phyloP scores from a whole-genome alignment of 2,797 vertebrate genomes.

The Acestrorhynchus altus region DNA sequence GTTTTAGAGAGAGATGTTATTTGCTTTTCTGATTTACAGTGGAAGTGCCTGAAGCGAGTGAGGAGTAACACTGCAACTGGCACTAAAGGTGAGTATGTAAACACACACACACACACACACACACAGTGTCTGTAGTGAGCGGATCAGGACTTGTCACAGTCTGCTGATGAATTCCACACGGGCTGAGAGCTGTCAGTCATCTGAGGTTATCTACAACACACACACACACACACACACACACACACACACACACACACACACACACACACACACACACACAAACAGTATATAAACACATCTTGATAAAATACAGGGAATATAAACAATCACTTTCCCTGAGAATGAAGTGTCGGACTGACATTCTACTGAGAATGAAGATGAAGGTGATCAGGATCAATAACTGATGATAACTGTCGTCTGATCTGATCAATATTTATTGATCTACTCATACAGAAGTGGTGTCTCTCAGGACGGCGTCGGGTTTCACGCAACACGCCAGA shows the following conservation, averaged over 20 bases:
- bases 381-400: too few species aligned
- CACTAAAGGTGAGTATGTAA: slow-evolving; percentile 18
- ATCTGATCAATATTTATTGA: too few species aligned
- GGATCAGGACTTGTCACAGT: slow-evolving; percentile 47
- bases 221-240: slow-evolving; percentile 43
- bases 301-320: too few species aligned
- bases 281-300: too few species aligned
- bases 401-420: too few species aligned
- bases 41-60: slow-evolving; percentile 33
- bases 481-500: too few species aligned
- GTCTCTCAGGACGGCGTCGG: too few species aligned
- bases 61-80: slow-evolving; percentile 37
- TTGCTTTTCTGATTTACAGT: slow-evolving; percentile 42
- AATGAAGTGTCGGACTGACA: too few species aligned
- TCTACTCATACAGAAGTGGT: too few species aligned
- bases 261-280: not conserved
- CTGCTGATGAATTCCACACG: slow-evolving; percentile 55
- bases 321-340: too few species aligned
- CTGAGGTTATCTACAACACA: slow-evolving; percentile 56
- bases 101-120: not conserved
- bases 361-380: too few species aligned
- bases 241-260: slow-evolving; percentile 20
- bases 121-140: slow-evolving; percentile 26
- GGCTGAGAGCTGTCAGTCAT: slow-evolving; percentile 59
- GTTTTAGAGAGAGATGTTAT: slow-evolving; percentile 24